phyloP scores from a whole-genome alignment of 2,113 vertebrate genomes.

The Mirza zaza region DNA sequence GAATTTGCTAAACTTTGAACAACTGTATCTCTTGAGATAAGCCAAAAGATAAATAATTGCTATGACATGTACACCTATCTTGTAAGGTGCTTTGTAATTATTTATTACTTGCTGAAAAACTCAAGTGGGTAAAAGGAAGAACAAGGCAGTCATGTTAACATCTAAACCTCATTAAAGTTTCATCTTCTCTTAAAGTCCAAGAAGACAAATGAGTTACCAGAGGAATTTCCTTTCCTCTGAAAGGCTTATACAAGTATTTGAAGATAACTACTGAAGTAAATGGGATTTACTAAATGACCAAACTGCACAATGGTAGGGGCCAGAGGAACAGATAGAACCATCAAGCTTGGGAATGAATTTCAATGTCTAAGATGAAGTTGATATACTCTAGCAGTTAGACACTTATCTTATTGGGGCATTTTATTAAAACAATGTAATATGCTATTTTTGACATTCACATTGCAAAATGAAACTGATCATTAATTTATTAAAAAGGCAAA shows the following conservation, averaged over 20 bases:
- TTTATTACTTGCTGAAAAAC: conserved; percentile 55
- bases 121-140: background rate
- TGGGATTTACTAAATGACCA: conserved; percentile 61
- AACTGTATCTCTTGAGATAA: conserved; percentile 36
- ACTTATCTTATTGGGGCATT: background rate
- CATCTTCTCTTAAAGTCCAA: conserved; percentile 62
- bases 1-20: background rate
- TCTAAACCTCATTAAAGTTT: conserved; percentile 60
- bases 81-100: conserved; percentile 1
- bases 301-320: background rate
- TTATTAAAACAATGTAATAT: background rate
- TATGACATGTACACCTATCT: background rate
- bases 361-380: background rate
- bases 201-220: conserved; percentile 65
- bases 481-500: background rate
- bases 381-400: background rate
- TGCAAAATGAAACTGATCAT: conserved; percentile 30
- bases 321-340: background rate
- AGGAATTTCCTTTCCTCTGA: conserved; percentile 30
- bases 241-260: conserved; percentile 38
- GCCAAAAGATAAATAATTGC: conserved; percentile 22
- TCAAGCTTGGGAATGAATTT: background rate
- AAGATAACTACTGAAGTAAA: conserved; percentile 48
- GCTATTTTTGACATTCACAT: background rate
- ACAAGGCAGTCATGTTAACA: conserved; percentile 40